Evolutionary conservation across 2,113 vertebrate species (phyloP).

Genomic region (Empidonax alnorum): DNA sequence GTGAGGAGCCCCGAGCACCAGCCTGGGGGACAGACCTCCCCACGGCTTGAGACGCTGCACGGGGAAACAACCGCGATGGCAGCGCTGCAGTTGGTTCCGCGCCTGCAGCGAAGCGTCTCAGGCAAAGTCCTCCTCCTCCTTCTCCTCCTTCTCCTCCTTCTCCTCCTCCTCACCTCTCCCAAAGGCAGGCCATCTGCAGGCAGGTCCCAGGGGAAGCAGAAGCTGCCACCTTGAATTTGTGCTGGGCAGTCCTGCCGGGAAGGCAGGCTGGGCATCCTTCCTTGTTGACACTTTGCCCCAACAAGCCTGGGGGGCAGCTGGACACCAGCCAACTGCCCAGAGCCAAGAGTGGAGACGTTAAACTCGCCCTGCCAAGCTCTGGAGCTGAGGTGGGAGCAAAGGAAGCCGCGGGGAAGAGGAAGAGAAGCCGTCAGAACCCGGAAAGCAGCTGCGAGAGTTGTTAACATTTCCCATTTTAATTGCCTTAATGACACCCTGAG

Average conservation of each 20-base stretch:
- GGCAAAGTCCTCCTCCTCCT: background rate
- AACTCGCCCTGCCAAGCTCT: background rate
- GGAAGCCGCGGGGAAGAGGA: background rate
- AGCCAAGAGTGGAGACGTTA: background rate
- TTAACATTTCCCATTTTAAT: constrained; percentile 56
- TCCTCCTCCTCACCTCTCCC: background rate
- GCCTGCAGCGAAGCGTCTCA: background rate
- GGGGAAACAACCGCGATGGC: background rate
- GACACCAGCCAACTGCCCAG: background rate
- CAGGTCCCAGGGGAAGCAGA: background rate
- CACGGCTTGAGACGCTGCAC: background rate
- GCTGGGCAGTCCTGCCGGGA: background rate
- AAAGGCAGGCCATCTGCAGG: background rate
- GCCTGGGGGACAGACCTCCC: background rate
- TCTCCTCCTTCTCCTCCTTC: background rate
- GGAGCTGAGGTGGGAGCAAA: background rate
- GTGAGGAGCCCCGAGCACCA: background rate
- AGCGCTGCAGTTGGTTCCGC: background rate
- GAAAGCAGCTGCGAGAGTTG: background rate
- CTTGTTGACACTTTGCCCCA: background rate
- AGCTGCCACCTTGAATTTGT: background rate
- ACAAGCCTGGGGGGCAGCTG: background rate
- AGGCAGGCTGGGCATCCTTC: background rate
- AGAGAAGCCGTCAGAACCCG: background rate
- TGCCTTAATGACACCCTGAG: constrained; percentile 44